A percentile compares a stretch with the other conserved stretches of the same genome.
Conservation (phyloP, 1,140 invertebrate species). For the Aphelinus certus region DNA sequence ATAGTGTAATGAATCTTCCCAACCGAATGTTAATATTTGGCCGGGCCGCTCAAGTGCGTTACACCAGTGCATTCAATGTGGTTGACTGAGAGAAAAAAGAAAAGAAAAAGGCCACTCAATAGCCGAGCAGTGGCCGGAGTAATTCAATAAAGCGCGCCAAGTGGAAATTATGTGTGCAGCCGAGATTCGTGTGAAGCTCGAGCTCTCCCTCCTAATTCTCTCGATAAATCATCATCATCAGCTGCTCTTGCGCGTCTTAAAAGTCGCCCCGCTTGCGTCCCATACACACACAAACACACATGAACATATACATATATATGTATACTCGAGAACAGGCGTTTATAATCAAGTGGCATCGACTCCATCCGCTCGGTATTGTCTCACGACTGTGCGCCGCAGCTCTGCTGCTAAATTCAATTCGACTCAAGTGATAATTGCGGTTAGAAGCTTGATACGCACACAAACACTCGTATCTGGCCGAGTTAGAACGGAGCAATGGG, state of each 20-base stretch:
- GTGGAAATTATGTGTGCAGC: neutral
- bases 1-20: too few species aligned
- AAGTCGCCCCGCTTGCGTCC: neutral
- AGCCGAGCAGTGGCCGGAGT: neutral
- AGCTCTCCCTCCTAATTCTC: neutral
- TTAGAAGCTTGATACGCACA: too few species aligned
- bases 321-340: neutral
- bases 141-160: slow-evolving; percentile 7
- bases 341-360: slow-evolving; percentile 42
- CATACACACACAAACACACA: too few species aligned
- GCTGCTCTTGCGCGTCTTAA: slow-evolving; percentile 24
- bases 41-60: neutral
- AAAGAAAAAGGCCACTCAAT: neutral
- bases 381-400: slow-evolving; percentile 10
- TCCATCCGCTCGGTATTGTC: slow-evolving; percentile 41
- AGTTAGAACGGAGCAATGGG: too few species aligned
- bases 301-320: too few species aligned
- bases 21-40: too few species aligned
- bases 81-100: neutral
- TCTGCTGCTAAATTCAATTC: slow-evolving; percentile 32
- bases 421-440: slow-evolving; percentile 40
- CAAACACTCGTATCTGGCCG: too few species aligned
- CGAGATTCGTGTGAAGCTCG: slow-evolving; percentile 15
- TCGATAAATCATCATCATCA: slow-evolving; percentile 37
- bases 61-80: neutral